Evolutionary conservation across 1,140 invertebrate genomes (phyloP).

Genomic region (Zaprionus kolodkinae): DNA sequence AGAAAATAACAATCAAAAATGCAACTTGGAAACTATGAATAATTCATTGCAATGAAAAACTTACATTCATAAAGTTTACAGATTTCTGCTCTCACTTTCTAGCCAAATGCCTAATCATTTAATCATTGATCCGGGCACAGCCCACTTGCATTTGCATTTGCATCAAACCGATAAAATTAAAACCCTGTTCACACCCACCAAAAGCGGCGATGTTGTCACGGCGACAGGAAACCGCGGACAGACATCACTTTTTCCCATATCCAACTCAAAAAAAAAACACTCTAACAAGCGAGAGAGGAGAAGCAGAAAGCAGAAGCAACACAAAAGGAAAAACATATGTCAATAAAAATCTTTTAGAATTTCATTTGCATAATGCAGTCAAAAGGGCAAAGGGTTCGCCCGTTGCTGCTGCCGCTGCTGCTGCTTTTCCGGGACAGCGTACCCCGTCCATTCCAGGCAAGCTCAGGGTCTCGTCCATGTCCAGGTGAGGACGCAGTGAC

Average conservation of each 20-base stretch:
- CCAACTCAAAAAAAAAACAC: background rate
- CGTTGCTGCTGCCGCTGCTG: conserved; percentile 23
- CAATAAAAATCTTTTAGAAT: conserved; percentile 76
- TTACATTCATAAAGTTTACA: conserved; percentile 61
- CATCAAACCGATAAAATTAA: conserved; percentile 57
- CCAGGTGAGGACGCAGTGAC: conserved; percentile 46
- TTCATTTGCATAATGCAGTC: conserved; percentile 81
- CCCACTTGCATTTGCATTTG: conserved; percentile 43
- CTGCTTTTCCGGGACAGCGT: conserved; percentile 25
- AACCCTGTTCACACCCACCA: conserved; percentile 77
- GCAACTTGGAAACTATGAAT: conserved; percentile 61
- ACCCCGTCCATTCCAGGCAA: conserved; percentile 24
- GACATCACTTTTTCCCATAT: conserved; percentile 21
- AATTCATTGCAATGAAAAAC: conserved; percentile 66
- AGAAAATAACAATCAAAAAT: background rate
- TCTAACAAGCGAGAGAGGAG: conserved; percentile 8
- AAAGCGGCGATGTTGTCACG: conserved; percentile 46
- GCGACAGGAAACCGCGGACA: conserved; percentile 66
- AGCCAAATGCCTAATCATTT: conserved; percentile 29
- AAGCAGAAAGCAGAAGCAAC: conserved; percentile 10
- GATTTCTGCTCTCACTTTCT: conserved; percentile 72
- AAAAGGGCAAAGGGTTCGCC: conserved; percentile 69
- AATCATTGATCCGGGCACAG: conserved; percentile 4
- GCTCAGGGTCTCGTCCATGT: background rate
- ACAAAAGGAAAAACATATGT: conserved; percentile 74